A percentile compares a stretch with the other conserved stretches of the same genome.
Conservation (phyloP, 2,888 invertebrate species). For the Tenthredo livida region DNA sequence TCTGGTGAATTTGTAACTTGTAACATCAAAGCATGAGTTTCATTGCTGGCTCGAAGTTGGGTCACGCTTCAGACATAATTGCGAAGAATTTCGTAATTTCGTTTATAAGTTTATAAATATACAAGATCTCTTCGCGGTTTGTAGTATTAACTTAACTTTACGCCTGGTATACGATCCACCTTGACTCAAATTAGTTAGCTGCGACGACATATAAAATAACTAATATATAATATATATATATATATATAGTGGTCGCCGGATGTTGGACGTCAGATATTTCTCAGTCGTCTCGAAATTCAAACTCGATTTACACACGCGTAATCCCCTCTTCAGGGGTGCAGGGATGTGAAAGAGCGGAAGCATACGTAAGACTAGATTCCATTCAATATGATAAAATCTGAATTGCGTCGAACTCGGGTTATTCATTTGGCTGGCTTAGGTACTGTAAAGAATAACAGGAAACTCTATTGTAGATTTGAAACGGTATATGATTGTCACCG, state of each 20-base stretch:
- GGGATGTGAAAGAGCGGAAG: neutral
- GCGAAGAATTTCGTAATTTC: constrained; percentile 26
- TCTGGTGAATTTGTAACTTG: constrained; percentile 25
- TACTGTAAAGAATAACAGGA: neutral
- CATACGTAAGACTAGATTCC: neutral
- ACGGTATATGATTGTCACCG: constrained; percentile 32
- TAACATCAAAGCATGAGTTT: constrained; percentile 32
- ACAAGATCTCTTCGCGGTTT: constrained; percentile 1
- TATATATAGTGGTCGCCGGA: neutral
- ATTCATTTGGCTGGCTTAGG: neutral
- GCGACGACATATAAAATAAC: neutral
- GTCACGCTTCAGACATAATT: constrained; percentile 27
- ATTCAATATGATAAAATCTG: constrained; percentile 25
- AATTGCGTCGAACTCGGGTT: constrained; percentile 13
- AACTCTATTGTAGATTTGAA: constrained; percentile 27
- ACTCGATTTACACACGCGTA: neutral
- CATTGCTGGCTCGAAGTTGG: constrained; percentile 22
- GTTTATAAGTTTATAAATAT: constrained; percentile 41
- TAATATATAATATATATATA: neutral
- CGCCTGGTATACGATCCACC: constrained; percentile 6
- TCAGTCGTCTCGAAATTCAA: neutral
- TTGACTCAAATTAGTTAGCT: constrained; percentile 27
- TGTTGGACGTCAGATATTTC: constrained; percentile 1
- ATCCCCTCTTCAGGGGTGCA: neutral
- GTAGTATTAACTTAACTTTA: constrained; percentile 5